Percentiles rank a stretch among this genome's conserved stretches.
Conservation (phyloP, 2,888 invertebrate species). For the Pterobdella sp. region DNA sequence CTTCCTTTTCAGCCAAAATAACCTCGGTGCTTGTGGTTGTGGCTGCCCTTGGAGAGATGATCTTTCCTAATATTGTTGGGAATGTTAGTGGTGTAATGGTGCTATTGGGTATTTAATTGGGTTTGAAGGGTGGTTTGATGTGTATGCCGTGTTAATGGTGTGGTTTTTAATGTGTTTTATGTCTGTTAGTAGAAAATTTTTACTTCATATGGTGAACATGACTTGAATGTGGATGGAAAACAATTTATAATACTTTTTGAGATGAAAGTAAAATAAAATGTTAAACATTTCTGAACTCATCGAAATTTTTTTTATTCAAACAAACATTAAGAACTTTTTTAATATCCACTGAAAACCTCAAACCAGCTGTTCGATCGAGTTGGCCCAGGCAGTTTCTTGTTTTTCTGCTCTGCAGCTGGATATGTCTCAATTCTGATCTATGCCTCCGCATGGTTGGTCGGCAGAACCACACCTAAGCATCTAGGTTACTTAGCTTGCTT, state of each 20-base stretch:
- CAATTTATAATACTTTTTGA: no score
- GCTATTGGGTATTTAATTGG: no score
- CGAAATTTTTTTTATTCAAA: no score
- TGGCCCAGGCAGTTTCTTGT: slow-evolving; percentile 51
- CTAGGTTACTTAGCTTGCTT: slow-evolving; percentile 44
- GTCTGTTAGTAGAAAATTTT: no score
- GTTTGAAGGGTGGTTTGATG: no score
- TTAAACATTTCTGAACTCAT: no score
- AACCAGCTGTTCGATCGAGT: slow-evolving; percentile 50
- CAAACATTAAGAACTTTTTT: not conserved
- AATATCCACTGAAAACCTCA: not conserved
- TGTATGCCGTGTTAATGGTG: no score
- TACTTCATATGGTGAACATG: no score
- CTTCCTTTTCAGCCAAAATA: slow-evolving; percentile 47
- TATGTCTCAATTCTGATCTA: slow-evolving; percentile 47
- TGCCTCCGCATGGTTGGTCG: slow-evolving; percentile 44
- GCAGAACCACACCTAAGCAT: slow-evolving; percentile 47
- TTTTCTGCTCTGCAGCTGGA: slow-evolving; percentile 47
- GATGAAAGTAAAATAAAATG: no score
- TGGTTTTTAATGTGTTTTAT: no score
- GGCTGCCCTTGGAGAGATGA: slow-evolving; percentile 53
- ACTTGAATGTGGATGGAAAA: no score
- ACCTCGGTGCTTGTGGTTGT: slow-evolving; percentile 52
- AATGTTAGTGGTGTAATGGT: slow-evolving; percentile 52
- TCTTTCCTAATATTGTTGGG: slow-evolving; percentile 53